Conservation (phyloP, 2,888 invertebrate species). For the Pseudoips prasinana region DNA sequence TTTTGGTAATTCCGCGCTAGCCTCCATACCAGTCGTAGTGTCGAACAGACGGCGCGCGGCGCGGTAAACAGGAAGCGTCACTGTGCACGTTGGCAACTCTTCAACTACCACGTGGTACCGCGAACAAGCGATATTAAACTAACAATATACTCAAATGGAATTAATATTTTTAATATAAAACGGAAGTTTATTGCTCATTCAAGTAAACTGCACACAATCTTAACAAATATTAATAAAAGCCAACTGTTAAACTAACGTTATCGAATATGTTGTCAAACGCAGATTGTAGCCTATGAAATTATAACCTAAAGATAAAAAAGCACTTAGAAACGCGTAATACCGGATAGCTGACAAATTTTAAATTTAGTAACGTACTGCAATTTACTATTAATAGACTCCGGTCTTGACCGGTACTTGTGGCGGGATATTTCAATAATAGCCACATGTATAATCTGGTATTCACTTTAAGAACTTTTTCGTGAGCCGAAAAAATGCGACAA, state of each 20-base stretch:
- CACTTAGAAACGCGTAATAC: constrained; percentile 1
- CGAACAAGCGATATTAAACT: constrained; percentile 28
- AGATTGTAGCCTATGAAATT: background rate
- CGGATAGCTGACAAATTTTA: constrained; percentile 15
- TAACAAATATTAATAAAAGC: background rate
- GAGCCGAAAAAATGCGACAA: constrained; percentile 55
- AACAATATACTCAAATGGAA: constrained; percentile 18
- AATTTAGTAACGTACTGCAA: constrained; percentile 15
- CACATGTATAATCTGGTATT: constrained; percentile 45
- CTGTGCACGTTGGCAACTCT: constrained; percentile 67
- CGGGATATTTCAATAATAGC: constrained; percentile 46
- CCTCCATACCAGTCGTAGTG: constrained; percentile 36
- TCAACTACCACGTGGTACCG: constrained; percentile 62
- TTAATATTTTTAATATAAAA: constrained; percentile 9
- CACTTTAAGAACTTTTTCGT: constrained; percentile 41
- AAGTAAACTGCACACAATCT: background rate
- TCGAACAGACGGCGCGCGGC: constrained; percentile 49
- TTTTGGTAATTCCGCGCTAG: constrained; percentile 41
- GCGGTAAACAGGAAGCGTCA: constrained; percentile 71
- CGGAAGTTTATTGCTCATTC: constrained; percentile 1
- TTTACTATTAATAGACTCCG: constrained; percentile 18
- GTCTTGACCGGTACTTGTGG: constrained; percentile 36
- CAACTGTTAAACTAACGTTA: too few relatives aligned
- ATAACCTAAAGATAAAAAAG: too few relatives aligned
- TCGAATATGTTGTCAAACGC: background rate